Evolutionary conservation across 2,113 vertebrate genomes (phyloP).

Genomic region (Dromaius novaehollandiae): DNA sequence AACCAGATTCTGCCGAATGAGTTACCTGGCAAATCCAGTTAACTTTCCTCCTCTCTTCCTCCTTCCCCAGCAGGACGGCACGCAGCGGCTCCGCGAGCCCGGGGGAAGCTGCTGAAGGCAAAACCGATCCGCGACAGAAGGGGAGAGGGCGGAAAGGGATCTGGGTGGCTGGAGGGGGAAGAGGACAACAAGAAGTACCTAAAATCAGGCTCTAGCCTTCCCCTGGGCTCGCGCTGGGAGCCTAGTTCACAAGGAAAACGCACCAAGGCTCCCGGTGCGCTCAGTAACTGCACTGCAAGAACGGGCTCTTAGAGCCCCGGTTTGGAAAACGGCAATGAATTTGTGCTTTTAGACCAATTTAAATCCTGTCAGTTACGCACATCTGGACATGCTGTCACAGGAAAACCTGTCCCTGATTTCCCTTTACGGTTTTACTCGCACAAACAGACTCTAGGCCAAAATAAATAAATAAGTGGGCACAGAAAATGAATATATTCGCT

Average conservation of each 20-base stretch:
- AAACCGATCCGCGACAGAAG: background rate
- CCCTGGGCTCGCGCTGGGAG: background rate
- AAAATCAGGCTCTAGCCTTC: background rate
- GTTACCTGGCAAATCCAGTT: background rate
- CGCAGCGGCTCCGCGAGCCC: background rate
- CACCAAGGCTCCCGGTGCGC: background rate
- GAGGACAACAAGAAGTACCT: background rate
- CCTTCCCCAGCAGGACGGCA: background rate
- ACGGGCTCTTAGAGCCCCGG: background rate
- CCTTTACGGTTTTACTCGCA: background rate
- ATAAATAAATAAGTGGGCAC: background rate
- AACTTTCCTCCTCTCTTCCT: background rate
- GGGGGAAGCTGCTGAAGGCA: background rate
- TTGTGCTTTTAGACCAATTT: background rate
- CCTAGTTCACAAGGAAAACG: background rate
- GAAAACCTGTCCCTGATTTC: background rate
- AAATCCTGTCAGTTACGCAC: background rate
- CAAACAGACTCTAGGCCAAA: background rate
- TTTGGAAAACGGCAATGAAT: background rate
- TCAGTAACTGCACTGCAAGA: background rate
- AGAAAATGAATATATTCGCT: background rate
- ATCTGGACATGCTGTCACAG: constrained; percentile 1
- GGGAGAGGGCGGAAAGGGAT: background rate
- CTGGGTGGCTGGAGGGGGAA: background rate
- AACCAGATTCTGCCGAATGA: background rate